Base-by-base conservation (phyloP, 2,113 vertebrate genomes). In the Petroica traversi region DNA sequence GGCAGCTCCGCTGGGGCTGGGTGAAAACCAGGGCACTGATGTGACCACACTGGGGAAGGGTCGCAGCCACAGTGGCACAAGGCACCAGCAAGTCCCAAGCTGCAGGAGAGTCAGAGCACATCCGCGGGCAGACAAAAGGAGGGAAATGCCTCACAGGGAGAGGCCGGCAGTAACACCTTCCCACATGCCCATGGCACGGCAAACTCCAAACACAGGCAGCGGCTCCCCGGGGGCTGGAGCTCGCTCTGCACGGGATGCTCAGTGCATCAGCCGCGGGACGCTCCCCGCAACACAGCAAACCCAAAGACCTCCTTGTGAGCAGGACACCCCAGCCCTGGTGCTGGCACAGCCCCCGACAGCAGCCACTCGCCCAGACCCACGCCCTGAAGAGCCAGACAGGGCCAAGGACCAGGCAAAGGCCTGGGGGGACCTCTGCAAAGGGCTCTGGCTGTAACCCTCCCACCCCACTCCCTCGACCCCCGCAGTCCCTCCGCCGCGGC, bases 141-240 rank as follows among this genome's bases (percentile, higher is more conserved):
- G 95, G 89, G 89, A 93, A 96, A 91, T 33, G 89, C 24, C 68
- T 69, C 72, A 61, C 1, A 3, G 45, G 68, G 64, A 4, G 17
- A 92, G 51, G 46, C 58, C 2, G 4, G 28, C 8, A 6, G 19
- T 0, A 2, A 29, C n/a, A 1, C 29, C 18, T 67, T 51, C 67
- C 61, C 61, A 33, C 0, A 8, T 40, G 54, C 62, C 62, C 6
- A 1, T 0, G 0, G 29, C 67, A 69, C 1, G 1, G 78, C 55
- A 62, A 45, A 62, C 59, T 45, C 46, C 81, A 57, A 45, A 43
- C 49, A 12, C 1, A 6, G 29, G 51, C 80, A 87, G 77, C 9
- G 6, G n/a, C 67, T 5, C 6, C 63, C 33, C 80, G 11, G 40
- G 40, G 8, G 29, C 55, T 0, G 3, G 33, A 25, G 63, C 20